These are phyloP conservation scores for Trypoxylus dichotomus DNA, from an alignment of 1,140 invertebrate species.

Conservation along the genomic window DNA sequence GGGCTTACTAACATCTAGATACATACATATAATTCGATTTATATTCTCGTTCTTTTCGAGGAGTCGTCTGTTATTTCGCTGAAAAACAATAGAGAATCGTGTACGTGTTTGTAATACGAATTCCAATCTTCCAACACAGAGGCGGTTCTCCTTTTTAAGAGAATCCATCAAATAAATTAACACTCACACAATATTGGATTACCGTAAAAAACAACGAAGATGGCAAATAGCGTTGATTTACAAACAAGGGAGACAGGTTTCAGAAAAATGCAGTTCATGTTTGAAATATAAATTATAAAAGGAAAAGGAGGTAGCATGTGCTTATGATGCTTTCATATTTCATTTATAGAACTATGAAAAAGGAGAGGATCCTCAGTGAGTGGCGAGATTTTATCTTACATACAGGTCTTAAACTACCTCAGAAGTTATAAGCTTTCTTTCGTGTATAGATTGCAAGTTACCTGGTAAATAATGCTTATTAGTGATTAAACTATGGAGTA, in stretches of 20 bases:
- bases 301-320: neutral
- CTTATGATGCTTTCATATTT: neutral
- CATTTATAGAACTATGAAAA: neutral
- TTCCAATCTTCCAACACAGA: neutral
- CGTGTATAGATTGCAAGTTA: too few species aligned
- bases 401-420: too few species aligned
- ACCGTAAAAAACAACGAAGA: neutral
- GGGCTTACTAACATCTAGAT: neutral
- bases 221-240: neutral
- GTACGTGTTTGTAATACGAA: conserved; percentile 2
- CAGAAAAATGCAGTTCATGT: neutral
- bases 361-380: too few species aligned
- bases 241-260: neutral
- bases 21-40: neutral
- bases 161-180: neutral
- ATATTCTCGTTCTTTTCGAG: neutral
- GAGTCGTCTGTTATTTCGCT: neutral
- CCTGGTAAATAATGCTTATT: too few species aligned
- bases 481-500: too few species aligned
- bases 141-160: neutral
- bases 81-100: conserved; percentile 3
- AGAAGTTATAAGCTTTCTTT: too few species aligned
- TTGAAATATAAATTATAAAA: neutral
- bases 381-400: too few species aligned
- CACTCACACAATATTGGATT: neutral